phyloP scores from a whole-genome alignment of 1,140 invertebrate species.

The Himalopsyche phryganea region DNA sequence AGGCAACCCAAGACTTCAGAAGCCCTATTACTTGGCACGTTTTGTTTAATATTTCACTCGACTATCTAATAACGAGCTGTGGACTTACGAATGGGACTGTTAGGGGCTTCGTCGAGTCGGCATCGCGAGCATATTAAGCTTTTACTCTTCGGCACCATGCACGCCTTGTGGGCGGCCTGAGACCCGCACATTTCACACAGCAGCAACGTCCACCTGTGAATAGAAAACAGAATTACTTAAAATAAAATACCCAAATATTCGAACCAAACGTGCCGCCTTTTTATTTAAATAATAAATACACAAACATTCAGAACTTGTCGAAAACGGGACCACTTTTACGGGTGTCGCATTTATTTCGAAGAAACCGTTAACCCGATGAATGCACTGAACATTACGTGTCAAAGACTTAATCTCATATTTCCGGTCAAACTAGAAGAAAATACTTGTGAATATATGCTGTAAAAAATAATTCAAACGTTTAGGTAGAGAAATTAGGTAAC shows the following conservation, averaged over 20 bases:
- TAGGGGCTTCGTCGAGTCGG: background rate
- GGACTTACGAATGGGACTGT: no score
- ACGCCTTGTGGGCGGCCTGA: constrained; percentile 12
- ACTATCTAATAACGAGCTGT: no score
- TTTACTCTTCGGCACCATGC: background rate
- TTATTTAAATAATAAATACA: no score
- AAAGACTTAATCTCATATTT: background rate
- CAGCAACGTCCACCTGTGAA: constrained; percentile 13
- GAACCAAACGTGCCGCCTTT: background rate
- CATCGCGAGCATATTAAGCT: constrained; percentile 12
- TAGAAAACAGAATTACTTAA: no score
- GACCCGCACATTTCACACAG: constrained; percentile 19
- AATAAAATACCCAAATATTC: background rate
- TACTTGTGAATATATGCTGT: no score
- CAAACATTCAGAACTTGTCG: background rate
- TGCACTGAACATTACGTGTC: background rate
- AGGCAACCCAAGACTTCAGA: no score
- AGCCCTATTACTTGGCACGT: no score
- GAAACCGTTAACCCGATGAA: background rate
- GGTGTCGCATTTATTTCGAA: background rate
- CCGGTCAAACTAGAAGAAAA: no score
- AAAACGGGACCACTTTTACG: background rate
- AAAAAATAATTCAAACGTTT: no score
- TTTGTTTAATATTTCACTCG: no score
- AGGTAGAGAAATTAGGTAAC: no score